Conservation (phyloP, 2,888 invertebrate genomes). For the Acrocyrtus sp. region DNA sequence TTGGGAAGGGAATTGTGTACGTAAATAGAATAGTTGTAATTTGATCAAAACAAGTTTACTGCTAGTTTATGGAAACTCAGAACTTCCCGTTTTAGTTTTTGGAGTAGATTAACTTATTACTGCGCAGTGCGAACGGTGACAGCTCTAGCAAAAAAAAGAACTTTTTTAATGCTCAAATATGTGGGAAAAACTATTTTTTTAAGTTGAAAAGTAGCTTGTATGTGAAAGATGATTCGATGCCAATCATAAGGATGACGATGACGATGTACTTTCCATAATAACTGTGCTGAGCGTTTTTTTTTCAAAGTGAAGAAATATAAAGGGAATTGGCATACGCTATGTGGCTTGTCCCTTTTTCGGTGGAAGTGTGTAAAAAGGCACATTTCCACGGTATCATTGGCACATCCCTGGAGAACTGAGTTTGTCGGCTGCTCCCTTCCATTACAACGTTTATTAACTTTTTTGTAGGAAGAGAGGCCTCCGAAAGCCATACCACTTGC, state of each 20-base stretch:
- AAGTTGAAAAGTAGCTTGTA: conserved; percentile 28
- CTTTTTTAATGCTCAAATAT: too few relatives aligned
- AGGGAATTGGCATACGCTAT: not conserved
- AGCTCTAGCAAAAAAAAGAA: not conserved
- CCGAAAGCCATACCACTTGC: conserved; percentile 45
- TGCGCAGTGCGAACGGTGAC: too few relatives aligned
- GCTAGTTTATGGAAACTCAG: conserved; percentile 1
- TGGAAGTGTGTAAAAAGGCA: conserved; percentile 60
- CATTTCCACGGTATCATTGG: conserved; percentile 53
- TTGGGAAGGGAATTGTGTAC: too few relatives aligned
- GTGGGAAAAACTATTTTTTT: conserved; percentile 48
- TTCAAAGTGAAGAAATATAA: not conserved
- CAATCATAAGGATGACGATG: conserved; percentile 41
- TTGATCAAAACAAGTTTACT: conserved; percentile 41
- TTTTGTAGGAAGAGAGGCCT: conserved; percentile 7
- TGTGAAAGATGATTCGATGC: conserved; percentile 45
- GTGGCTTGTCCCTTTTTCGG: conserved; percentile 19
- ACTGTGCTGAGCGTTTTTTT: not conserved
- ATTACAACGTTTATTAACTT: not conserved
- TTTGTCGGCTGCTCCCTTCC: conserved; percentile 17
- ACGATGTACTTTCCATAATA: conserved; percentile 8
- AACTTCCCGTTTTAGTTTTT: conserved; percentile 9
- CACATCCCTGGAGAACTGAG: conserved; percentile 27
- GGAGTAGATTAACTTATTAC: conserved; percentile 26
- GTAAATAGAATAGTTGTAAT: too few relatives aligned